phyloP scores from a whole-genome alignment of 2,113 vertebrate species.

The Puffinus mauretanicus region DNA sequence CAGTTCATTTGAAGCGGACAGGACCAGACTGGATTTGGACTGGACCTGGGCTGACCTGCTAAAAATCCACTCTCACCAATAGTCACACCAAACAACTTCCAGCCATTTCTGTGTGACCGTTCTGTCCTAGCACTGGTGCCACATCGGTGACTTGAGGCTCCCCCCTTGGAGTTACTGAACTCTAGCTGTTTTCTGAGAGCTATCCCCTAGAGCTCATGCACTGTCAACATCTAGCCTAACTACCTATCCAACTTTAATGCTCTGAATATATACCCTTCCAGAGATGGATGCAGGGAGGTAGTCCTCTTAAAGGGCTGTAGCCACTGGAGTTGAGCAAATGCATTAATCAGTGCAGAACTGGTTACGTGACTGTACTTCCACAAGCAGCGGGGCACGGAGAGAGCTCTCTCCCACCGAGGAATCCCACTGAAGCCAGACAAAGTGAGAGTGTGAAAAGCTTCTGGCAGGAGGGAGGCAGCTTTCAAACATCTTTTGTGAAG shows the following conservation, averaged over 20 bases:
- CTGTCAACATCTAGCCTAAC: background rate
- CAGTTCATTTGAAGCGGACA: background rate
- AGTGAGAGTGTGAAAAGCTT: constrained; percentile 36
- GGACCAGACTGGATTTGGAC: background rate
- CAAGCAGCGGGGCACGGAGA: background rate
- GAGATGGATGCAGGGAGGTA: background rate
- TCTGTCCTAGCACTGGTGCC: background rate
- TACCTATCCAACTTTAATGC: background rate
- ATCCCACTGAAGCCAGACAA: constrained; percentile 24
- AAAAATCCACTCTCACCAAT: background rate
- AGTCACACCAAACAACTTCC: background rate
- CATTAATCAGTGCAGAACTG: background rate
- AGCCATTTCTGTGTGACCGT: background rate
- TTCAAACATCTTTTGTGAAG: constrained; percentile 4
- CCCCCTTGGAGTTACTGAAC: background rate
- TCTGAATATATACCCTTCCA: background rate
- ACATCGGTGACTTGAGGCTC: accelerated
- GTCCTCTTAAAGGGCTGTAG: background rate
- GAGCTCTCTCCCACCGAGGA: background rate
- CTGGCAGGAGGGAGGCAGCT: constrained; percentile 6
- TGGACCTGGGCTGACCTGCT: background rate
- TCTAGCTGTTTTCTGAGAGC: background rate
- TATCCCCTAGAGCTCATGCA: background rate
- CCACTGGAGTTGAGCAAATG: background rate
- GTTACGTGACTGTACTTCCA: background rate